Base-by-base conservation (phyloP, 2,888 invertebrate genomes). In the Hirtodrosophila histrioides region DNA sequence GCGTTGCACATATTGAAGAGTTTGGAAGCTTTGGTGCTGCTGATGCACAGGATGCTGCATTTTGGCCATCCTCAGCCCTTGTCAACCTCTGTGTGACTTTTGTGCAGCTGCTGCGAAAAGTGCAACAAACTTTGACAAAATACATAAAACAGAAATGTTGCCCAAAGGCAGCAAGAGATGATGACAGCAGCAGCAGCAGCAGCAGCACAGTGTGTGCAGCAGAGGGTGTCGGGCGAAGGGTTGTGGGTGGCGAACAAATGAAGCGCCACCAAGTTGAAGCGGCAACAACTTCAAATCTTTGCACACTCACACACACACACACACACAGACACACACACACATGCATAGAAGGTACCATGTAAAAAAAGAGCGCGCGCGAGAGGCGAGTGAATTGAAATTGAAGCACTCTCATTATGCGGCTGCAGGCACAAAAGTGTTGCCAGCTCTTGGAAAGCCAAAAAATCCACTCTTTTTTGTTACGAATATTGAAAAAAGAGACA, bases 101-200 rank as follows among this genome's bases (percentile, higher is more conserved):
- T 55, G 50, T 44, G 57, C 61, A 61, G 57, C 76, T 51, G 57
- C 64, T 51, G 57, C 64, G 65, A 82, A 78, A 78, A 84, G 87
- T 86, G 87, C 85, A 87, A 82, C 82, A 86, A 82, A 82, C 82
- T 82, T 78, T 86, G 75, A 75, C 78, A 75, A 76, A 81, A 72
- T 65, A 31, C 31, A 31, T 31, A 66, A 51, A 74, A 67, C 63
- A 69, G 68, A 69, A 68, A 64, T 64, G 69, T 74, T 70, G 58
- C 62, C 60, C 53, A 56, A 62, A 54, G 64, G 62, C 63, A 41
- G 36, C 41, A 48, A 3, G 24, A 37, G 17, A 33, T 48, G 48
- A 8, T 39, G 40, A n/a, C 35, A 8, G 48, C 24, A 1, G n/a
- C 9, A 36, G 10, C 17, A 4, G 33, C 23, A 17, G 27, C 7